Base-by-base conservation (phyloP, 92 coral and sea anemone species). In the Isaurus tuberculatus region DNA sequence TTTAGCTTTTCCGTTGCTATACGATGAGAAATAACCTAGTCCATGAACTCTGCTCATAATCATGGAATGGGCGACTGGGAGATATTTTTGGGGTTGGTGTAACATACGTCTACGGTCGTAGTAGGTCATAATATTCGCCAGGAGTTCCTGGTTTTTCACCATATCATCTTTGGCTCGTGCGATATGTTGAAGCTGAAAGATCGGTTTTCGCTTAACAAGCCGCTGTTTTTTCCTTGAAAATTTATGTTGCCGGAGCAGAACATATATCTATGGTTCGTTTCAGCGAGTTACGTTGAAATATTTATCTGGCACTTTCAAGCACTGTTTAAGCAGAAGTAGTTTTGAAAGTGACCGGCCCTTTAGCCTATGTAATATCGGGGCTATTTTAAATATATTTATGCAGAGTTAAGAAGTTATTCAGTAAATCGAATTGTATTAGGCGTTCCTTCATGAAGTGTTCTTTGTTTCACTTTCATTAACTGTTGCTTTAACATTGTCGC, bases 331-430 rank as follows among this genome's bases (percentile, higher is more conserved):
- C 25, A 44, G 36, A 72, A 43, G n/a, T 25, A 72, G 25, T 63
- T 60, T 63, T 26, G 69, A 29, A 42, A 26, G 58, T 37, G 58
- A 43, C 29, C 5, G 82, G 7, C 69, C 3, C 69, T 22, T 75
- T 77, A 31, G 69, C 32, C 36, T 23, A 42, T 72, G 58, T 72
- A 44, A 42, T 72, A 75, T 31, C 68, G 31, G 81, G 14, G 20
- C 46, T 13, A 36, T 20, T n/a, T 63, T 63, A 26, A 10, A 14
- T 25, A 63, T 63, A 26, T 63, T 9, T 34, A 77, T 25, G 44
- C 33, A 4, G 34, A 57, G 82, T 58, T 77, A 4, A 75, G 46
- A 75, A 53, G 81, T 57, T 57, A 73, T 55, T 77, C 81, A 19
- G 49, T 40, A 77, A 33, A 57, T 58, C 32, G 48, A 75, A 34